phyloP scores from a whole-genome alignment of 2,113 vertebrate genomes.

The Eudyptes chrysolophus region DNA sequence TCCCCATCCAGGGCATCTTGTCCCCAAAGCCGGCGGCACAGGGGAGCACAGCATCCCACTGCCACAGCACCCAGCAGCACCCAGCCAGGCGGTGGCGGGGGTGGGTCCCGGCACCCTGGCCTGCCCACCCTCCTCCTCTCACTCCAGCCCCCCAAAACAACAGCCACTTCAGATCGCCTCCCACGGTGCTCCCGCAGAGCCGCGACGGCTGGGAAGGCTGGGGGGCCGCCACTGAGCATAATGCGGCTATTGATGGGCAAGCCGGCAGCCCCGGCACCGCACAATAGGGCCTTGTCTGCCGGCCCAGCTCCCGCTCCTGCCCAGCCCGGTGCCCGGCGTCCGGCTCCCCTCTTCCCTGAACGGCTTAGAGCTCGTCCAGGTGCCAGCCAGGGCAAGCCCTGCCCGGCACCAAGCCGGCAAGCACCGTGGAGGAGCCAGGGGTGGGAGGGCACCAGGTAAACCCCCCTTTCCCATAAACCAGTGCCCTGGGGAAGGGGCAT shows the following conservation, averaged over 20 bases:
- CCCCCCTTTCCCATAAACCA: neutral
- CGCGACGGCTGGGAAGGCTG: constrained; percentile 17
- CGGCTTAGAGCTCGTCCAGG: neutral
- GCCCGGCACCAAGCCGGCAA: neutral
- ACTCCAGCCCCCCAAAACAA: neutral
- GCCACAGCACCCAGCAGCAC: neutral
- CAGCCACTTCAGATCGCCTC: constrained; percentile 7
- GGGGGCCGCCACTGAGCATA: neutral
- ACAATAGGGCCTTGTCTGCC: constrained; percentile 59
- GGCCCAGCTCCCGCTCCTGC: neutral
- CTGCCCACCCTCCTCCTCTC: neutral
- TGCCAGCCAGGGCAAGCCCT: neutral
- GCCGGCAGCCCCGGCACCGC: neutral
- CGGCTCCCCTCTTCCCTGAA: neutral
- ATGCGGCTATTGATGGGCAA: constrained; percentile 28
- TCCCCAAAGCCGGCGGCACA: neutral
- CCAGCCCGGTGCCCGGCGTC: neutral
- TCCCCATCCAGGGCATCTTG: neutral
- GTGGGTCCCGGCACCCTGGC: neutral
- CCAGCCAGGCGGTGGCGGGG: accelerated
- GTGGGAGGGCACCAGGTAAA: neutral
- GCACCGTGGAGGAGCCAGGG: accelerated
- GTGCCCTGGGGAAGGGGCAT: neutral
- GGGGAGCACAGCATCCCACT: neutral
- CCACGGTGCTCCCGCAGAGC: constrained; percentile 8